These are phyloP conservation scores for Chymomyza fuscimana DNA, from an alignment of 2,888 invertebrate species.

Conservation along the genomic window DNA sequence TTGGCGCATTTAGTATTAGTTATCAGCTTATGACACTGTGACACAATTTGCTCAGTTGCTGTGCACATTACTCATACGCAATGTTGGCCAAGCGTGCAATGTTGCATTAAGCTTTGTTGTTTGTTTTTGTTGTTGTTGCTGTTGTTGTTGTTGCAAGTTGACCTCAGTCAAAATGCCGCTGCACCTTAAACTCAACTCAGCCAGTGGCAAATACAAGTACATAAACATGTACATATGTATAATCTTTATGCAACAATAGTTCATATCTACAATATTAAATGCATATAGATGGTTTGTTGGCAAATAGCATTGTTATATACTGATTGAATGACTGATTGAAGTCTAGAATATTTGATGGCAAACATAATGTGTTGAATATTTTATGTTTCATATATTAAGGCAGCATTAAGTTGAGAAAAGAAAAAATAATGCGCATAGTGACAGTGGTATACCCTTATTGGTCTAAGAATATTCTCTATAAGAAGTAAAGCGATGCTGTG, in stretches of 20 bases:
- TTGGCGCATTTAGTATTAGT: slow-evolving; percentile 1
- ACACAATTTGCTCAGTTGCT: background rate
- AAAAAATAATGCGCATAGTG: too few relatives aligned
- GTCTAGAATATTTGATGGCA: slow-evolving; percentile 3
- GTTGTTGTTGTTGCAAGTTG: background rate
- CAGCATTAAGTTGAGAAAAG: background rate
- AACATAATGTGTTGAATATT: background rate
- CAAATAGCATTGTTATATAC: background rate
- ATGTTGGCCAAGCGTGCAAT: slow-evolving; percentile 26
- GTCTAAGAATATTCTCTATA: too few relatives aligned
- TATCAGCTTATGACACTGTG: slow-evolving; percentile 7
- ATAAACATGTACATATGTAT: background rate
- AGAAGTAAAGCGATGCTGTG: too few relatives aligned
- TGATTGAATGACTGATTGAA: slow-evolving; percentile 41
- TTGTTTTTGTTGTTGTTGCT: background rate
- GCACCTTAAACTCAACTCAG: slow-evolving; percentile 15
- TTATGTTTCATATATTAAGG: background rate
- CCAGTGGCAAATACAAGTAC: background rate
- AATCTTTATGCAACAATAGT: background rate
- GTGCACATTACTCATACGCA: slow-evolving; percentile 55
- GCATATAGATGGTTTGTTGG: background rate
- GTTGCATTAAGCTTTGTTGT: slow-evolving; percentile 10
- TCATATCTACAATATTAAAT: background rate
- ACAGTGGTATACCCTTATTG: too few relatives aligned
- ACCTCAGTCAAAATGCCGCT: slow-evolving; percentile 13